phyloP scores from a whole-genome alignment of 2,888 invertebrate genomes.

The Phanerotoma sp. region DNA sequence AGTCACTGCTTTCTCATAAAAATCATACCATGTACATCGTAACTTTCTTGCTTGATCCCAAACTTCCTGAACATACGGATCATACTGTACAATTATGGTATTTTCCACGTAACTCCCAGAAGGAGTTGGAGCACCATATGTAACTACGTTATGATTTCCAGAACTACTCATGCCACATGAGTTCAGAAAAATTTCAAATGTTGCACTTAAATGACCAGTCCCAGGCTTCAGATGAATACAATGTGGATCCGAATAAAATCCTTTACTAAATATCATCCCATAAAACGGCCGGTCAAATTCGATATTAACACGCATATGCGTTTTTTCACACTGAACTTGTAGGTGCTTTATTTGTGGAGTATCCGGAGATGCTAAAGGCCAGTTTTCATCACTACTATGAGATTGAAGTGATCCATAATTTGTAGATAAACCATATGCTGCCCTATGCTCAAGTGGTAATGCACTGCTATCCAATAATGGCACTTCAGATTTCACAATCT shows the following conservation, averaged over 20 bases:
- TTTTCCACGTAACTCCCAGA: conserved; percentile 94
- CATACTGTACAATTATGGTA: conserved; percentile 92
- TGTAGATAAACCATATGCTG: conserved; percentile 65
- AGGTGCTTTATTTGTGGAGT: conserved; percentile 92
- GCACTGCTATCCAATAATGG: conserved; percentile 79
- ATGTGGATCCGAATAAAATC: conserved; percentile 87
- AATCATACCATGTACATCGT: conserved; percentile 94
- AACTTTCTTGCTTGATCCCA: conserved; percentile 94
- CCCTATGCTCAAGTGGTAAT: conserved; percentile 77
- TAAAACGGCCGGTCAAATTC: conserved; percentile 94
- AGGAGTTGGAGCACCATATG: conserved; percentile 84
- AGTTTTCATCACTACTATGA: conserved; percentile 72
- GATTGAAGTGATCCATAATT: conserved; percentile 61
- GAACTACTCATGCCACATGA: conserved; percentile 93
- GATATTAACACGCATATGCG: conserved; percentile 92
- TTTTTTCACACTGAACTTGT: conserved; percentile 94
- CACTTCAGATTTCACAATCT: conserved; percentile 78
- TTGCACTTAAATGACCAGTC: conserved; percentile 86
- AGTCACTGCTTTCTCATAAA: conserved; percentile 92
- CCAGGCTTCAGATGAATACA: conserved; percentile 91
- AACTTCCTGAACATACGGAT: conserved; percentile 91
- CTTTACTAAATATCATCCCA: conserved; percentile 95
- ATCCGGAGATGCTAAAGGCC: conserved; percentile 86
- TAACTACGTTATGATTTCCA: conserved; percentile 83
- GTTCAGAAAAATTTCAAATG: conserved; percentile 91